Conservation (phyloP, 1,140 invertebrate species). For the Oedothorax gibbosus region DNA sequence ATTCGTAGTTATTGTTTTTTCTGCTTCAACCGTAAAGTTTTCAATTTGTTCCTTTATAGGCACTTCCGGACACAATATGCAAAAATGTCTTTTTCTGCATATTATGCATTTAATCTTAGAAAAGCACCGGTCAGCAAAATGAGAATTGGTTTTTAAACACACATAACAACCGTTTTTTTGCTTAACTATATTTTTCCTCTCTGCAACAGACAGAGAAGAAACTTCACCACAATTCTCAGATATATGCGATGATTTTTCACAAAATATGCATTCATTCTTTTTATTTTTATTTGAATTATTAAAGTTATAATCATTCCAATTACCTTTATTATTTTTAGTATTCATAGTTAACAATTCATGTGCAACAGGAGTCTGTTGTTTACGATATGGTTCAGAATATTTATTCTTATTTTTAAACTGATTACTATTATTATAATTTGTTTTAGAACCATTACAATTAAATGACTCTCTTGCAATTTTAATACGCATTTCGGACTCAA, state of each 20-base stretch:
- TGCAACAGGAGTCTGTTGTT: neutral
- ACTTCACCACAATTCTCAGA: conserved; percentile 28
- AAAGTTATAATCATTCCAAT: neutral
- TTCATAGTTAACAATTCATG: conserved; percentile 28
- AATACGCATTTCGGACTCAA: conserved; percentile 2
- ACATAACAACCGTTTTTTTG: conserved; percentile 37
- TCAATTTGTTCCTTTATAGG: neutral
- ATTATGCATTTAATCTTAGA: conserved; percentile 6
- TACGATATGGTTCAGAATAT: too few species aligned
- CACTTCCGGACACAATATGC: conserved; percentile 23
- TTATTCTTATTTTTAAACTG: conserved; percentile 17
- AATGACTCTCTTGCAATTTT: conserved; percentile 1
- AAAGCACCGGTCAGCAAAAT: conserved; percentile 14
- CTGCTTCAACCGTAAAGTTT: neutral
- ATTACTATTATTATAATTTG: too few species aligned
- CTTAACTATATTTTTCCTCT: conserved; percentile 36
- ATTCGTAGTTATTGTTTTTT: conserved; percentile 17
- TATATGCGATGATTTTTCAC: conserved; percentile 5
- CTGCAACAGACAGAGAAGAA: neutral
- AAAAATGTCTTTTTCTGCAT: conserved; percentile 27
- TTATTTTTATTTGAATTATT: neutral
- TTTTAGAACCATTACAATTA: neutral
- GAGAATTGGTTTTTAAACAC: conserved; percentile 8
- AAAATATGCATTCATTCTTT: conserved; percentile 24
- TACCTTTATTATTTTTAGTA: neutral